Conservation (phyloP, 1,140 invertebrate species). For the Conopomorpha cramerella region DNA sequence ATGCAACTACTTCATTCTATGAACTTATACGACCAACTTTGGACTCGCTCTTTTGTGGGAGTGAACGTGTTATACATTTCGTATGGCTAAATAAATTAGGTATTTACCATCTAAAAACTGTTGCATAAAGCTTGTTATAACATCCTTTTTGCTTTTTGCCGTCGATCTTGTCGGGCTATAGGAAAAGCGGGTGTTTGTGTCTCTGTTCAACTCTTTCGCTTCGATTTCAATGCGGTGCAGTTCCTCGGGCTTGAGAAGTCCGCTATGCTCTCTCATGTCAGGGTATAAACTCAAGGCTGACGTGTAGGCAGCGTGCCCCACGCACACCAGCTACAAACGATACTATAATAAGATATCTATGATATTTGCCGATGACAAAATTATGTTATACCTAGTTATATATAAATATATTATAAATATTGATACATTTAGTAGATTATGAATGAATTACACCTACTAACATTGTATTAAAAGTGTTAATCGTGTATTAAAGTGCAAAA, state of each 20-base stretch:
- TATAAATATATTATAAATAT: no score
- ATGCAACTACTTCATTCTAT: no score
- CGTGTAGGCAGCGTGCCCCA: conserved; percentile 38
- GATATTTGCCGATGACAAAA: no score
- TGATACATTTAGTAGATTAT: no score
- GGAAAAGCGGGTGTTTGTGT: conserved; percentile 2
- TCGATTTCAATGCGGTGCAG: conserved; percentile 20
- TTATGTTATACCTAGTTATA: no score
- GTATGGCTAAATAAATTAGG: not conserved
- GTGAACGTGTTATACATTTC: no score
- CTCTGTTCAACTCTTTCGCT: conserved; percentile 21
- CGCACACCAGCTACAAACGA: conserved; percentile 33
- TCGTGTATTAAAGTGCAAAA: no score
- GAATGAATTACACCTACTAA: no score
- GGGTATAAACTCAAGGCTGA: conserved; percentile 40
- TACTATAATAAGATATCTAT: no score
- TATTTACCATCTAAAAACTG: conserved; percentile 28
- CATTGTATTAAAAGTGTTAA: no score
- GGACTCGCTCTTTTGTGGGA: no score
- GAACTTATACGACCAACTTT: no score
- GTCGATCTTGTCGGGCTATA: conserved; percentile 4
- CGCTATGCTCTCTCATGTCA: conserved; percentile 43
- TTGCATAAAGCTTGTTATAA: conserved; percentile 28
- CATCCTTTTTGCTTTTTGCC: conserved; percentile 13
- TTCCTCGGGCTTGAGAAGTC: conserved; percentile 25